Base-by-base conservation (phyloP, 2,888 invertebrate species). In the Auanema freiburgensis region DNA sequence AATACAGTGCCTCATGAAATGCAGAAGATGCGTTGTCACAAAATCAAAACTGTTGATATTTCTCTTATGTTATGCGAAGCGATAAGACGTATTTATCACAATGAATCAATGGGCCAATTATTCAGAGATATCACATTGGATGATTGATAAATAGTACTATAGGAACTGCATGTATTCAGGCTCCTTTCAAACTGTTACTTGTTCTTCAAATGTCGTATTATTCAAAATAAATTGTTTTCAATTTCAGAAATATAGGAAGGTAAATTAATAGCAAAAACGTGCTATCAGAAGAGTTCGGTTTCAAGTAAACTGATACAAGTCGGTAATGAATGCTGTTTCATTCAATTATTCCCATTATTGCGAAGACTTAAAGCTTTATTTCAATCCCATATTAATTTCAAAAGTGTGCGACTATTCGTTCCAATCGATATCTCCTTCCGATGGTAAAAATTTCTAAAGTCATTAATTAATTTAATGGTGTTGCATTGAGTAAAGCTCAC, bases 1-100 rank as follows among this genome's bases (percentile, higher is more conserved):
- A 98, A 98, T 86, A 97, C 97, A 8, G 93, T 98, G 72, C 97
- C 98, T 10, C 97, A 98, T 84, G 97, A 98, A 84, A 88, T 95
- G 18, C 97, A 98, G 87, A 98, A 98, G 86, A 91, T 97, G 90
- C 94, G 97, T 85, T 98, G 97, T 85, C 92, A 93, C 85, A 98
- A 98, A 87, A 98, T 98, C 79, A 96, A 96, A 87, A 98, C 97
- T 0, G 95, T 98, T 43, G 98, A 98, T 87, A 95, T 98, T 85
- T 96, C 95, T 72, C 90, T 96, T 76, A 88, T 98, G 71, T 87
- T 98, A 63, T 92, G 95, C 21, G 98, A 98, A 44, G 96, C 97
- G 11, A 98, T 98, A 79, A 89, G 98, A 24, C 91, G 98, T 80
- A 98, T 97, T 77, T 97, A 97, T 86, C 94, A 98, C 87, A 95